Evolutionary conservation across 2,888 invertebrate species (phyloP), one percentile per base, ranked within the genome.

Genomic region (Synanthedon andrenaeformis): DNA sequence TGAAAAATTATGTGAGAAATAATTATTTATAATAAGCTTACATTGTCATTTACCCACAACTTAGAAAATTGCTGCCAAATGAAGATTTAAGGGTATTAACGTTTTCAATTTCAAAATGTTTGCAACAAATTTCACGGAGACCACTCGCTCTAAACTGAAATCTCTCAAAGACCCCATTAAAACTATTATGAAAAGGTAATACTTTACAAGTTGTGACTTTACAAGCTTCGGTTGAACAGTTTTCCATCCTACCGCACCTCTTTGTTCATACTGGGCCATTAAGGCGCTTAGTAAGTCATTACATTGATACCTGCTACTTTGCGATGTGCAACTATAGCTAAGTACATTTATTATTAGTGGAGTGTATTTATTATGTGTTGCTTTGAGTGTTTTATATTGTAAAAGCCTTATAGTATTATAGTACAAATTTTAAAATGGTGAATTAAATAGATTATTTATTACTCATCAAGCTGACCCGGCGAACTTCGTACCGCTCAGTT

Each of bases 111-210:
- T 14, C 13, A 45, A 14, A 45, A 45, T 45, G 45, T 55, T 55
- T 51, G 42, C 35, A 52, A 51, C 45, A 45, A 52, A 52, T 52
- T 56, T 54, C 51, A 35, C 54, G 35, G 45, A 50, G 48, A 19
- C 52, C 52, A 54, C 54, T 54, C n/a, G 35, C 11, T 23, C 23
- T 6, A 13, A 48, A 52, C 53, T 55, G 48, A 42, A 51, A 54
- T 50, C 56, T 51, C 51, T 56, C 54, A 51, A 54, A 56, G 49
- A 42, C 52, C 52, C 56, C 51, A 56, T 59, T 57, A 55, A 55
- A 60, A 60, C 56, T 58, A 58, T 55, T 51, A 52, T 52, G 50
- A 49, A 52, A 52, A 55, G 55, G 53, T 48, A 50, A 58, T 56
- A 19, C 52, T n/a, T 48, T 42, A 41, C 51, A 54, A 52, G 54